Evolutionary conservation across 2,113 vertebrate genomes (phyloP).

Genomic region (Nipponia nippon): DNA sequence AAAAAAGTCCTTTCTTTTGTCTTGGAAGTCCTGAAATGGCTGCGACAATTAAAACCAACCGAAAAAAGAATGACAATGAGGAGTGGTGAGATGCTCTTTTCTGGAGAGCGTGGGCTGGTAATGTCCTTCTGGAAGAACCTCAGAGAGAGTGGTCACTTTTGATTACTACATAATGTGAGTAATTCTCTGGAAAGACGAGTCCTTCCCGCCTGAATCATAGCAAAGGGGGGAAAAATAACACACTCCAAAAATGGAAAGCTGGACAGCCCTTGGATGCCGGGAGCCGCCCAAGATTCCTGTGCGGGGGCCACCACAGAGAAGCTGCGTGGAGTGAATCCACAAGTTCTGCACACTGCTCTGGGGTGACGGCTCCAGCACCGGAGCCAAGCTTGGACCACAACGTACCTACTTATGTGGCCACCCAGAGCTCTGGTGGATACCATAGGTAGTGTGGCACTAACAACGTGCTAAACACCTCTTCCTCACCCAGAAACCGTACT

Average conservation of each 20-base stretch:
- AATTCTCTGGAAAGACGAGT: conserved; percentile 54
- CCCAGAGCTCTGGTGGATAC: background rate
- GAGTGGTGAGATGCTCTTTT: conserved; percentile 29
- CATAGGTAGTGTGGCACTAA: background rate
- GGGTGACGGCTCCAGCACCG: background rate
- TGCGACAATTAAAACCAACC: background rate
- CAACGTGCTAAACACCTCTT: background rate
- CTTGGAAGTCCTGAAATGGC: background rate
- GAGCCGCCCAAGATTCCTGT: conserved; percentile 23
- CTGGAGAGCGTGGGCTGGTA: conserved; percentile 33
- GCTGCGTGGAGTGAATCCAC: background rate
- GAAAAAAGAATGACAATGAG: background rate
- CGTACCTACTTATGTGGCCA: background rate
- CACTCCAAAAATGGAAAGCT: conserved; percentile 5
- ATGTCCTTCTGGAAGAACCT: conserved; percentile 43
- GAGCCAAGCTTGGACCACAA: background rate
- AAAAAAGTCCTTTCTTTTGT: background rate
- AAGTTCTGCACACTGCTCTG: background rate
- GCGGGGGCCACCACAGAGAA: background rate
- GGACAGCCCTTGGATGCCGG: background rate
- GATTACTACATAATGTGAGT: conserved; percentile 60
- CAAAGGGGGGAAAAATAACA: conserved; percentile 46
- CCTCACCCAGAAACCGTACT: accelerated
- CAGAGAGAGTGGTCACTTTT: conserved; percentile 59
- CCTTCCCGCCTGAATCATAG: conserved; percentile 47